phyloP scores from a whole-genome alignment of 1,140 invertebrate genomes.

The Colletes gigas region DNA sequence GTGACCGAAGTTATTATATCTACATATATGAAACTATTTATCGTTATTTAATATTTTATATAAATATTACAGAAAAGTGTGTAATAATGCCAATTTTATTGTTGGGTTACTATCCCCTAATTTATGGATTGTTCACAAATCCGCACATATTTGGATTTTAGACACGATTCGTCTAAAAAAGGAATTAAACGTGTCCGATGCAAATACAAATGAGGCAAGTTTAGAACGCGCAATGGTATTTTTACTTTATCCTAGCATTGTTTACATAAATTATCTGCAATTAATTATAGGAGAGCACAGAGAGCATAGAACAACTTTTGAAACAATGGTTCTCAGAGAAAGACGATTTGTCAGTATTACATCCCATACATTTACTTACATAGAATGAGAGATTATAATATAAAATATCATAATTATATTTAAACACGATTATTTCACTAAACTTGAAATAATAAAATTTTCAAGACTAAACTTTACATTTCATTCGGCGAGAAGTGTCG shows the following conservation, averaged over 20 bases:
- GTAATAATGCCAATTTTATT: constrained; percentile 43
- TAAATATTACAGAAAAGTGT: constrained; percentile 42
- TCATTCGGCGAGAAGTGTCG: too few species aligned
- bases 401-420: neutral
- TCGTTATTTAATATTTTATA: constrained; percentile 29
- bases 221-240: constrained; percentile 6
- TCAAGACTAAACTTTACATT: too few species aligned
- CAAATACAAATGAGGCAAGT: constrained; percentile 50
- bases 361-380: constrained; percentile 49
- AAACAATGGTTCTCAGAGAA: constrained; percentile 61
- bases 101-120: constrained; percentile 63
- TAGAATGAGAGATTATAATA: constrained; percentile 10
- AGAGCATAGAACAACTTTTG: constrained; percentile 59
- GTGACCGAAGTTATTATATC: neutral
- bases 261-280: constrained; percentile 17
- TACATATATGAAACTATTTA: constrained; percentile 17
- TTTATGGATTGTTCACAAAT: constrained; percentile 66
- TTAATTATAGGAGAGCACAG: constrained; percentile 61
- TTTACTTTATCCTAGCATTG: neutral
- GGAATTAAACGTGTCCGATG: constrained; percentile 51
- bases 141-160: constrained; percentile 64
- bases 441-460: neutral
- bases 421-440: neutral
- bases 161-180: constrained; percentile 57
- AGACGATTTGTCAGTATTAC: constrained; percentile 65